Conservation (phyloP, 2,113 vertebrate genomes). For the Hydrolagus affinis region DNA sequence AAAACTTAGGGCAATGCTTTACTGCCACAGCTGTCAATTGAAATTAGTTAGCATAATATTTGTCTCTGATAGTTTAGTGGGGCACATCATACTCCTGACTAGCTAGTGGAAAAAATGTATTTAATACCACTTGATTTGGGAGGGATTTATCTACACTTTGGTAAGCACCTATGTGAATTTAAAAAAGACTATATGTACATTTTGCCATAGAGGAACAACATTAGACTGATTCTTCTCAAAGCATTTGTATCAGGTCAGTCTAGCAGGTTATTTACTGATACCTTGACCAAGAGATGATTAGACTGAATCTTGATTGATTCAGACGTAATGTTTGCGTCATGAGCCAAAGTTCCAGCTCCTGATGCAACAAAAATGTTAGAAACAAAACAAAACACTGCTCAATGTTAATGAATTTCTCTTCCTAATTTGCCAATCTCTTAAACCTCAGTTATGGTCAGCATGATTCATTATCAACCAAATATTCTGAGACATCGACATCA, state of each 20-base stretch:
- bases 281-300: too few relatives aligned
- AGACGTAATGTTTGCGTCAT: too few relatives aligned
- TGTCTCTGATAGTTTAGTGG: not conserved
- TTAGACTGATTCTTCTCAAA: not conserved
- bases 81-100: not conserved
- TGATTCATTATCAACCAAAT: too few relatives aligned
- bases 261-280: not conserved
- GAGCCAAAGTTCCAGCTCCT: too few relatives aligned
- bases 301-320: too few relatives aligned
- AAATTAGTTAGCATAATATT: not conserved
- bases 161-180: too few relatives aligned
- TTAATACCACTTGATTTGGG: not conserved
- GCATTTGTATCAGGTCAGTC: not conserved
- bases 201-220: not conserved
- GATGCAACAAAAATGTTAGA: too few relatives aligned
- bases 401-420: too few relatives aligned
- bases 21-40: constrained; percentile 8
- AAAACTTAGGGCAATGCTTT: not conserved
- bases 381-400: too few relatives aligned
- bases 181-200: not conserved
- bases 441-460: too few relatives aligned
- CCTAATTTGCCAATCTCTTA: too few relatives aligned
- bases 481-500: too few relatives aligned
- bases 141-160: not conserved
- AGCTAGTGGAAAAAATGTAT: not conserved